A percentile compares a stretch with the other conserved stretches of the same genome.
These are phyloP conservation scores for Heloderma charlesbogerti DNA, from an alignment of 2,113 vertebrate species.

Conservation along the genomic window DNA sequence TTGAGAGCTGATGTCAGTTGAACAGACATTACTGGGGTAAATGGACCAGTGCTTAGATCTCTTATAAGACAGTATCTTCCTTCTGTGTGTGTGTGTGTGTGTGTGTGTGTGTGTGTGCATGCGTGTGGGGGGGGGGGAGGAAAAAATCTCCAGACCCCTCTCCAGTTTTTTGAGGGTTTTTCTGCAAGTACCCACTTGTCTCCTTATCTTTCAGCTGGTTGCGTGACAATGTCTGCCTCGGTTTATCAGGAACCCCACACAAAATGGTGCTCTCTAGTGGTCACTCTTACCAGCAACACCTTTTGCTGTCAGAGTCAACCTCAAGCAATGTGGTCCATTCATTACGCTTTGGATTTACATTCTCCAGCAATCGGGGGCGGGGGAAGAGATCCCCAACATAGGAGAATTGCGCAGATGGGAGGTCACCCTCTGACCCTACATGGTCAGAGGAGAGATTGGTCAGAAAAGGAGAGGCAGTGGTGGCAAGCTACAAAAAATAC, in stretches of 20 bases:
- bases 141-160: too few relatives aligned
- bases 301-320: background rate
- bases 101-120: too few relatives aligned
- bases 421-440: background rate
- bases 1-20: background rate
- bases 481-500: too few relatives aligned
- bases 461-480: background rate
- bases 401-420: background rate
- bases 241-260: background rate
- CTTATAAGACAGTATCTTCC: too few relatives aligned
- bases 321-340: rapidly evolving
- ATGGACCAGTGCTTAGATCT: too few relatives aligned
- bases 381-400: background rate
- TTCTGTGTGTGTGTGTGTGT: too few relatives aligned
- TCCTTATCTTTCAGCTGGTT: background rate
- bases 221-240: background rate
- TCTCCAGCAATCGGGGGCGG: background rate
- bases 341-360: background rate
- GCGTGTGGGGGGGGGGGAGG: too few relatives aligned
- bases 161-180: background rate
- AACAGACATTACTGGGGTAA: background rate
- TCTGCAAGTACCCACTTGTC: background rate
- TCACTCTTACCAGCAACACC: background rate
- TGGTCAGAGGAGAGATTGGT: too few relatives aligned
- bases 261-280: background rate